Percentiles rank a stretch among this genome's conserved stretches.
Evolutionary conservation across 1,140 invertebrate species (phyloP).

Genomic region (Ruditapes philippinarum): DNA sequence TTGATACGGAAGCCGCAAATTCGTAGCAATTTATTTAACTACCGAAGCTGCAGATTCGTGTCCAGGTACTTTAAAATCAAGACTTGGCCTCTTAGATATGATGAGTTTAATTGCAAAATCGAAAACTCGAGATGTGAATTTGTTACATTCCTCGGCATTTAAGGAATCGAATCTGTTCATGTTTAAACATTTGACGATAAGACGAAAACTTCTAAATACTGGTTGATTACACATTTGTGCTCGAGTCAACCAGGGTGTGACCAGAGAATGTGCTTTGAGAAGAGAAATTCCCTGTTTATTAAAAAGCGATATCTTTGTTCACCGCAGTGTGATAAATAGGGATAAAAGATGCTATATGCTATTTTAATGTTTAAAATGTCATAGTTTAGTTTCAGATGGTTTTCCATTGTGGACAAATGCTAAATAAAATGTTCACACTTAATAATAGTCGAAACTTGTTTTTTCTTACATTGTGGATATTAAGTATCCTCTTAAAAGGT

Average conservation of each 20-base stretch:
- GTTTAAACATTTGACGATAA: conserved; percentile 44
- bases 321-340: background rate
- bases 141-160: conserved; percentile 35
- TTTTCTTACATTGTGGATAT: background rate
- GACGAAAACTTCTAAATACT: conserved; percentile 13
- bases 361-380: background rate
- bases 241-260: conserved; percentile 5
- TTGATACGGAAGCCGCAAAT: no score
- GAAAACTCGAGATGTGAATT: conserved; percentile 30
- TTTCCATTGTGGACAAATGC: background rate
- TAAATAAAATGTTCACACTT: background rate
- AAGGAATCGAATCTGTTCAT: conserved; percentile 46
- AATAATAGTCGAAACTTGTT: background rate
- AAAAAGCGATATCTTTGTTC: background rate
- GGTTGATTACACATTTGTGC: background rate
- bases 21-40: no score
- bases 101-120: conserved; percentile 42
- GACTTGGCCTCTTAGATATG: background rate
- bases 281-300: conserved; percentile 2
- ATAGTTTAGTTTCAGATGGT: background rate
- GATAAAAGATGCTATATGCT: background rate
- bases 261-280: background rate
- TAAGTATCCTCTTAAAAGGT: background rate
- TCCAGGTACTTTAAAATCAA: background rate
- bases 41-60: background rate